Percentiles rank a stretch among this genome's conserved stretches.
These are phyloP conservation scores for Gobionotothen gibberifrons DNA, from an alignment of 2,797 vertebrate genomes.

Conservation along the genomic window DNA sequence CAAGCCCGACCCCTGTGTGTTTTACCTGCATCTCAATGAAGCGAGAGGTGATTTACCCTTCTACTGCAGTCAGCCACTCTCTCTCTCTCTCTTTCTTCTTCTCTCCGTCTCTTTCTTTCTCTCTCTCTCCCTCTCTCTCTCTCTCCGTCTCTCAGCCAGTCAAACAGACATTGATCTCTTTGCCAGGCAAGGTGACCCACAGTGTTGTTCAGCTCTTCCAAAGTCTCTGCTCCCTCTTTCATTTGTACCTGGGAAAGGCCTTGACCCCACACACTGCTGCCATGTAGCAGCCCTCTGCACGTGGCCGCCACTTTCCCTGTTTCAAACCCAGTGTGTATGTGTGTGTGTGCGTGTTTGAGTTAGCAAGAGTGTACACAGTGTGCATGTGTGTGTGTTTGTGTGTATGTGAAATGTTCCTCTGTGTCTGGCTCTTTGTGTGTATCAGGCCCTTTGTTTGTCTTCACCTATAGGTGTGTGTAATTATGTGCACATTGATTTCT, in stretches of 20 bases:
- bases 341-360: conserved; percentile 38
- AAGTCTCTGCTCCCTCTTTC: conserved; percentile 70
- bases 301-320: conserved; percentile 39
- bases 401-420: not conserved
- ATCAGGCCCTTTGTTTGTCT: conserved; percentile 17
- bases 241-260: conserved; percentile 79
- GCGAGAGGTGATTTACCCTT: conserved; percentile 80
- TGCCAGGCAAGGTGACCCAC: conserved; percentile 86
- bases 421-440: conserved; percentile 18
- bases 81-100: conserved; percentile 58
- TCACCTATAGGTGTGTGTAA: not conserved
- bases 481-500: conserved; percentile 7
- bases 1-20: conserved; percentile 73
- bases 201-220: conserved; percentile 74
- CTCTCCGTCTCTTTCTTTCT: conserved; percentile 57
- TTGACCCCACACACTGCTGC: conserved; percentile 79
- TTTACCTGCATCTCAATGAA: conserved; percentile 85
- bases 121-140: conserved; percentile 49
- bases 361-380: conserved; percentile 16
- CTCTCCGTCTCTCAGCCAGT: conserved; percentile 69
- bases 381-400: conserved; percentile 13
- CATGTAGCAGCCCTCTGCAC: conserved; percentile 57
- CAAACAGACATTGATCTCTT: conserved; percentile 87
- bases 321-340: conserved; percentile 17
- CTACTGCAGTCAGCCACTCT: conserved; percentile 63